A percentile compares a stretch with the other conserved stretches of the same genome.
Conservation (phyloP, 2,113 vertebrate genomes). For the Taurulus bubalis region DNA sequence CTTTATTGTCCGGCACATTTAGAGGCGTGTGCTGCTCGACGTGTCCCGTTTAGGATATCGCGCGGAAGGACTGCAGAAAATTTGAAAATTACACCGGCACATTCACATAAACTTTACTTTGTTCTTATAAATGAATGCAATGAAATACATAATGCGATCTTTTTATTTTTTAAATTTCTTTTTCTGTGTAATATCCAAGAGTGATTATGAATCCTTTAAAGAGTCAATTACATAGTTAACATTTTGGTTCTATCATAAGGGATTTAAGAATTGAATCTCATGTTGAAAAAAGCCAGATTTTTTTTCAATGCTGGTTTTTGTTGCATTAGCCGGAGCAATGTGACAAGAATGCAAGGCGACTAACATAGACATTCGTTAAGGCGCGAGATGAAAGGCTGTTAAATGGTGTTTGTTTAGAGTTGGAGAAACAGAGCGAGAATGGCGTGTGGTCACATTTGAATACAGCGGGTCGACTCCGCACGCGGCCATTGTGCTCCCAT, state of each 20-base stretch:
- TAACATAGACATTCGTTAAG: slow-evolving; percentile 12
- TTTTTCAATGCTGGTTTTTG: not conserved
- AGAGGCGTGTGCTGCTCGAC: not conserved
- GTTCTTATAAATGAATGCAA: not conserved
- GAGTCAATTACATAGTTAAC: not conserved
- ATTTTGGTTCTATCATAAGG: not conserved
- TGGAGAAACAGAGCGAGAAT: slow-evolving; percentile 38
- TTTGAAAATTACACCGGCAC: not conserved
- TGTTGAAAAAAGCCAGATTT: not conserved
- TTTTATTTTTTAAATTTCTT: not conserved
- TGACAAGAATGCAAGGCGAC: not conserved
- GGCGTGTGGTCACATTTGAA: slow-evolving; percentile 71
- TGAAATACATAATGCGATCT: not conserved
- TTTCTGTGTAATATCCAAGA: not conserved
- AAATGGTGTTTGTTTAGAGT: slow-evolving; percentile 57
- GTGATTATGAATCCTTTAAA: not conserved
- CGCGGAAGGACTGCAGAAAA: not conserved
- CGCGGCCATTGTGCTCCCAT: slow-evolving; percentile 73
- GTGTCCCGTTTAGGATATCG: not conserved
- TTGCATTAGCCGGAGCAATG: not conserved
- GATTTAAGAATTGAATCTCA: not conserved
- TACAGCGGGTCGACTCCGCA: slow-evolving; percentile 73
- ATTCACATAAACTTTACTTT: not conserved
- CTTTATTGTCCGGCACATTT: too few relatives aligned
- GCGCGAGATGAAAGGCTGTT: slow-evolving; percentile 45